Base-by-base conservation (phyloP, 1,140 invertebrate species). In the Neotoxoptera formosana region DNA sequence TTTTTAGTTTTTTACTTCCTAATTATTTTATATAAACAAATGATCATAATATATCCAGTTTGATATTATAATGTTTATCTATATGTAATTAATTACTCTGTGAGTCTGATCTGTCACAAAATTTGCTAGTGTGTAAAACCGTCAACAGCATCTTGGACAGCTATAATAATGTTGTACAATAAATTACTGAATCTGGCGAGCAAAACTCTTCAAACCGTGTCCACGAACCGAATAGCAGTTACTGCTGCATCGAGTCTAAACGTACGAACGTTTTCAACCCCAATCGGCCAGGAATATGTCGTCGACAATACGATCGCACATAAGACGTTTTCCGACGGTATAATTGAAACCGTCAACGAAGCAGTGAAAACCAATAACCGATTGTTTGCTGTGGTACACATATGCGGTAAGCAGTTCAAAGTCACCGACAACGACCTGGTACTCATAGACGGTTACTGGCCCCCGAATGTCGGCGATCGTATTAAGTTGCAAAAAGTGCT, bases 391-490 rank as follows among this genome's bases (percentile, higher is more conserved):
- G 96, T 99, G 14, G 96, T 99, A 9, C 97, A 98, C 94, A 93
- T 99, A 21, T 96, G 96, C 94, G 98, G 98, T 7, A 98, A 97
- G 95, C 98, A 99, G 95, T 97, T 97, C 95, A 98, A 98, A 96
- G 96, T 99, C 0, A 99, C 98, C 7, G 96, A 97, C 81, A 98
- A 97, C 87, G 98, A 99, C 95, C 95, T 99, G 3, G 96, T 99
- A 81, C 95, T 98, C 3, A 95, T 99, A 11, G 96, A 98, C 95
- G 97, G 97, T 3, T 96, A 97, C 94, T 99, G 98, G 97, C 96
- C 97, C 34, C 98, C 98, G 21, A 96, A 96, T 88, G 96, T 97
- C 94, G 98, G 98, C 1, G 98, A 99, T 95, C 95, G 97, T 95
- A 96, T 99, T 86, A 97, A 96, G 94, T 95, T 99, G 67, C 98